Evolutionary conservation across 2,113 vertebrate genomes (phyloP).

Genomic region (Mobula birostris): DNA sequence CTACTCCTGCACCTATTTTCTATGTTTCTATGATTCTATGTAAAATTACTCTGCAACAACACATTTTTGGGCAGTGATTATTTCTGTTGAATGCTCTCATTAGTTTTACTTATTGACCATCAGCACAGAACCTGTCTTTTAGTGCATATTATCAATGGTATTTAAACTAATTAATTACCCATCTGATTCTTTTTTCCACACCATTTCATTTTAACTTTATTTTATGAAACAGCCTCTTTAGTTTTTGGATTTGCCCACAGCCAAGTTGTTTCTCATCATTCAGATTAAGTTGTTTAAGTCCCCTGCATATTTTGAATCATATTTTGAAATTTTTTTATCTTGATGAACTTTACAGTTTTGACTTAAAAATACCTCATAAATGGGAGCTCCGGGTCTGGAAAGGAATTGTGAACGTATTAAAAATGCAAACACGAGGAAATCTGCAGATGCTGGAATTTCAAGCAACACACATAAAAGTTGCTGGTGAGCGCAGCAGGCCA

Average conservation of each 20-base stretch:
- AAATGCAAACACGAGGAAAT: too few relatives aligned
- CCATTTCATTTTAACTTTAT: neutral
- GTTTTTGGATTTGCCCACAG: neutral
- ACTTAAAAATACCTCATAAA: neutral
- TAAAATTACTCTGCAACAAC: neutral
- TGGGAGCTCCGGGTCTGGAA: neutral
- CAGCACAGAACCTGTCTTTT: neutral
- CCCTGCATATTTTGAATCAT: too few relatives aligned
- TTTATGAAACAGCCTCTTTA: neutral
- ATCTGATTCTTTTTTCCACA: neutral
- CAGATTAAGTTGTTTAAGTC: neutral
- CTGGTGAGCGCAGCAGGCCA: too few relatives aligned
- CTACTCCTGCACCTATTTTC: too few relatives aligned
- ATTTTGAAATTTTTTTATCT: neutral
- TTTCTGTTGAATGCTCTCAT: neutral
- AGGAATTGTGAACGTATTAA: neutral
- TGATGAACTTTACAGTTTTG: neutral
- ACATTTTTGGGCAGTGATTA: neutral
- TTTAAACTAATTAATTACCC: conserved; percentile 12
- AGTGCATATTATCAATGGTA: neutral
- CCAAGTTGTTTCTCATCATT: neutral
- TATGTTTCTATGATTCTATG: too few relatives aligned
- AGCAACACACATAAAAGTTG: too few relatives aligned
- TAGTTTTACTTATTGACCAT: neutral
- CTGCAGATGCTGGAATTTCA: too few relatives aligned